Evolutionary conservation across 2,888 invertebrate genomes (phyloP), one percentile per base, ranked within the genome.

Genomic region (Scaptomyza parva): DNA sequence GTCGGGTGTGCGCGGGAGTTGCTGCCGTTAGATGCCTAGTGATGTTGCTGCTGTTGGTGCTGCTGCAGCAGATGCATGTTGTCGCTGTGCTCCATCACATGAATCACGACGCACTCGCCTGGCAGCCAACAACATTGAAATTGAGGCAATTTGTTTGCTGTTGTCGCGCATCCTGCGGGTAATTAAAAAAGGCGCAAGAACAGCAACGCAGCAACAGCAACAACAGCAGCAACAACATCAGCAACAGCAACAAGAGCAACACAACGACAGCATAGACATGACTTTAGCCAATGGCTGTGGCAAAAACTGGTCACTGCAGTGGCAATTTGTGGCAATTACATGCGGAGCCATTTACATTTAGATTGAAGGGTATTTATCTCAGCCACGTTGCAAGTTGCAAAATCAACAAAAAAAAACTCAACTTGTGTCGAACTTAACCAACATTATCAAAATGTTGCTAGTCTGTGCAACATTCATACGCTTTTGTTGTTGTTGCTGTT

Each of bases 251-350:
- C 67, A 70, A 77, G 62, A 66, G 58, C 69, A 53, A 77, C 76
- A 60, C 76, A 60, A 70, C 63, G 70, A 58, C 52, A 67, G 55
- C 76, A 73, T 73, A 78, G 68, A 78, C 85, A 83, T 78, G 82
- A 64, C 75, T 77, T 77, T 80, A 64, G 81, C 84, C 78, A 84
- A 67, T 78, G 80, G 62, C 84, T 84, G 69, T 73, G 51, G 81
- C 70, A 87, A 82, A 83, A 83, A 83, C 85, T 85, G 85, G 86
- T 88, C 88, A 87, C 87, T 86, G 88, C 87, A 89, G 87, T 88
- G 85, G 87, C 87, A 89, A 89, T 88, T 88, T 88, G 87, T 89
- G 87, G 88, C 87, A 88, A 88, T 89, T 86, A 89, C 89, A 89
- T 86, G 89, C 87, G 82, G 85, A 88, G 87, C 89, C 88, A 88